These are phyloP conservation scores for Chelonoidis abingdonii DNA, from an alignment of 2,113 vertebrate species.

Conservation along the genomic window DNA sequence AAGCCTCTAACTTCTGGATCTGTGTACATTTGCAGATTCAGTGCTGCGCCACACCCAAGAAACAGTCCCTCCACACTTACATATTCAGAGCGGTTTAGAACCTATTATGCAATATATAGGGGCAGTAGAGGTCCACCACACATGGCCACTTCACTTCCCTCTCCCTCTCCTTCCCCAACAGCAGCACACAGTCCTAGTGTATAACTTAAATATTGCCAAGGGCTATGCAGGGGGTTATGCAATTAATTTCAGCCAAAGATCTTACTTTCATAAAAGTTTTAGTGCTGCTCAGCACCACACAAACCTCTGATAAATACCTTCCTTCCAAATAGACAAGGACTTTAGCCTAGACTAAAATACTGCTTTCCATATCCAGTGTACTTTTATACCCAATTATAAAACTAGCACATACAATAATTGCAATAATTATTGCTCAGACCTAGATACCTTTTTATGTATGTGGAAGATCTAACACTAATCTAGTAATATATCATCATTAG, in stretches of 20 bases:
- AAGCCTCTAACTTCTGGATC: neutral
- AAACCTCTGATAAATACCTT: neutral
- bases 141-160: neutral
- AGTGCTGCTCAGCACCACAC: neutral
- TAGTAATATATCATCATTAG: neutral
- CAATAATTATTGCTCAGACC: neutral
- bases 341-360: neutral
- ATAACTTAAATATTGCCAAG: neutral
- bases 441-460: neutral
- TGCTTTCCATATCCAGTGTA: neutral
- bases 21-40: neutral
- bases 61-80: neutral
- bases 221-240: neutral
- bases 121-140: neutral
- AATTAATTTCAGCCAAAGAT: neutral
- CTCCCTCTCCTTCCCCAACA: neutral
- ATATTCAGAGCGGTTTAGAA: neutral
- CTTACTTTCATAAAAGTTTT: neutral
- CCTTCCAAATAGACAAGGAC: neutral
- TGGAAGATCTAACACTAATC: neutral
- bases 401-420: fast-evolving
- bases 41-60: neutral
- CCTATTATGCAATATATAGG: neutral
- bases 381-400: neutral
- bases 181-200: neutral